Base-by-base conservation (phyloP, 2,888 invertebrate genomes). In the Piscicola geometra region DNA sequence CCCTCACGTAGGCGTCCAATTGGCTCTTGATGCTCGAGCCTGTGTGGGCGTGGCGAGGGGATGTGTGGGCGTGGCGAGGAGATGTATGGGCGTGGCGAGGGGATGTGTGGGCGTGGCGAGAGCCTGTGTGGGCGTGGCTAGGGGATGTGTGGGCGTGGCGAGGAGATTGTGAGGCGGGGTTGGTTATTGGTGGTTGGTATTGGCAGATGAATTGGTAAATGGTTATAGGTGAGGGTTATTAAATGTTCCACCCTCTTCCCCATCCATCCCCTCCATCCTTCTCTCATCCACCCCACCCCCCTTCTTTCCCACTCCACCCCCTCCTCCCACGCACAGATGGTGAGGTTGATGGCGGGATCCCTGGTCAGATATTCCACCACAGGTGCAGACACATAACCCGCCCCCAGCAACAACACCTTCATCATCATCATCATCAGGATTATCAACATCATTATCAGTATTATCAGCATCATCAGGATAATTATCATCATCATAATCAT, bases 361-460 rank as follows among this genome's bases (percentile, higher is more conserved):
- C 93, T 88, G 76, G 92, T 89, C 36, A 99, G 88, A 87, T 97
- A 99, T 84, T 99, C 97, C 0, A 99, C 92, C 0, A 97, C 88
- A 0, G 99, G 99, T 0, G 92, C 91, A 0, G 94, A 91, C 0
- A 99, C 98, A 83, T 93, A 90, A 0, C 99, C 99, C 52, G 98
- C 95, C 0, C 99, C 99, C 18, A 99, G 88, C 1, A 99, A 91
- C 15, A 98, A 88, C 0, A 96, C 81, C 18, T 80, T 81, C 9
- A 76, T 75, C 36, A 81, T 9, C 15, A n/a, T n/a, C 3, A n/a
- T 81, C 21, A n/a, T n/a, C n/a, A n/a, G n/a, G n/a, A n/a, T n/a
- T n/a, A n/a, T n/a, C n/a, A n/a, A n/a, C n/a, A n/a, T n/a, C n/a
- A n/a, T n/a, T n/a, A n/a, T n/a, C n/a, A n/a, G n/a, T n/a, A n/a